Evolutionary conservation across 2,797 vertebrate genomes (phyloP).

Genomic region (Centroberyx gerrardi): DNA sequence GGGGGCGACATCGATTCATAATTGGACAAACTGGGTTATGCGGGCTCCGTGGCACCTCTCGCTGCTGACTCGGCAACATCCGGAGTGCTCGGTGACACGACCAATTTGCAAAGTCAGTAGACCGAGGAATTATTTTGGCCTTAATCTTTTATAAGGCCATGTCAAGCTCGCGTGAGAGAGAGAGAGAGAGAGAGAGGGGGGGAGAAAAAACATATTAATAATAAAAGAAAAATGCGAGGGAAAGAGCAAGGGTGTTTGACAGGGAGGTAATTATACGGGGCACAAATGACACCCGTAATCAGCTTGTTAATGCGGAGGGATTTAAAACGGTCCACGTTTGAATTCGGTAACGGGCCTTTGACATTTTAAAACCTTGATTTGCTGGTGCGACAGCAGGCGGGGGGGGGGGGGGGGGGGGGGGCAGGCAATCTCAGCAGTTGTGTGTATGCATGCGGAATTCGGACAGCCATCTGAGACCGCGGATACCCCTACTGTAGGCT

Average conservation of each 20-base stretch:
- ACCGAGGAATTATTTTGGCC: constrained; percentile 81
- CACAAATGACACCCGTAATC: constrained; percentile 75
- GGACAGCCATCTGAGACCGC: no score
- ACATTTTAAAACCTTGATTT: constrained; percentile 51
- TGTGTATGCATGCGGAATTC: no score
- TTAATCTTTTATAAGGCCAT: constrained; percentile 76
- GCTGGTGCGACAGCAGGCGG: constrained; percentile 13
- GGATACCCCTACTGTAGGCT: no score
- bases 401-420: neutral
- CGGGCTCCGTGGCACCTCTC: constrained; percentile 37
- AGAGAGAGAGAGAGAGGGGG: neutral
- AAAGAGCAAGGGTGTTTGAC: constrained; percentile 54
- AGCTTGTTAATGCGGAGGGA: constrained; percentile 65
- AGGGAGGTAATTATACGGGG: constrained; percentile 68
- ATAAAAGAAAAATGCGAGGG: constrained; percentile 43
- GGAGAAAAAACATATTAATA: constrained; percentile 46
- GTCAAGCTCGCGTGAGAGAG: constrained; percentile 43
- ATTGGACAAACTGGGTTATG: constrained; percentile 61
- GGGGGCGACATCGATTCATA: constrained; percentile 52
- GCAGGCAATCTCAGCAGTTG: neutral
- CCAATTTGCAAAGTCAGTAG: constrained; percentile 84
- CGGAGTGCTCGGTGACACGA: constrained; percentile 74
- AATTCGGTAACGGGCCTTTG: constrained; percentile 29
- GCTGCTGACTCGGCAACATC: constrained; percentile 74
- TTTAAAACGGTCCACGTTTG: constrained; percentile 47